Evolutionary conservation across 2,797 vertebrate species (phyloP), one percentile per base, ranked within the genome.

Genomic region (Falco naumanni): DNA sequence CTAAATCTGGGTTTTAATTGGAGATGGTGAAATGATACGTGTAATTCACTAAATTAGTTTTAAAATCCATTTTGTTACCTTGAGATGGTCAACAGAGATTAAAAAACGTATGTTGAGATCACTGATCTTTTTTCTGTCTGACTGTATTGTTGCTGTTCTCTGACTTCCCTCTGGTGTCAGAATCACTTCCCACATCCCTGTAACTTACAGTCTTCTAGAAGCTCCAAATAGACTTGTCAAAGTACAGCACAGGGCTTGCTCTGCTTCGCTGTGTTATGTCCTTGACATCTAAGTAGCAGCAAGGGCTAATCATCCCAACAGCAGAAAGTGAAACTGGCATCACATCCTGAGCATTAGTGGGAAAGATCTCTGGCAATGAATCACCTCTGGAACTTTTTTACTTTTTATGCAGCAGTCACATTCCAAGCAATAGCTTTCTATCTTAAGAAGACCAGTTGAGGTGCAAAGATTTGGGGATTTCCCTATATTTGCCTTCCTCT

Each of bases 191-290:
- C 93, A 74, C 79, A 76, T 94, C 75, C n/a, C 33, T 88, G 66
- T 75, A 59, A 33, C 93, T 96, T 83, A 64, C 69, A 93, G 78
- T 63, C 63, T 95, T 84, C 60, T 71, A 87, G 87, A 71, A 90
- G 81, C 94, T 84, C 33, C 87, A 87, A 81, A 91, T 84, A 93
- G 76, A 95, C 87, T 94, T 90, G 83, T 81, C 87, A 94, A 85
- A 94, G 31, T 84, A 75, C 18, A 34, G 60, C 66, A 78, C 26
- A 86, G 57, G 75, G 31, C 65, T 94, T 64, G 83, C 47, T 85
- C 65, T 86, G 34, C 43, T 89, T 95, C 45, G 14, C 17, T 84
- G 50, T n/a, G 16, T 84, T 96, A 82, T 94, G 65, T 65, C 89
- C 75, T 93, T 3, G 5, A 15, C 65, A 53, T 61, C 50, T 65